Percentiles rank a stretch among this genome's conserved stretches.
These are phyloP conservation scores for Agrypnia vestita DNA, from an alignment of 1,140 invertebrate genomes.

Conservation along the genomic window DNA sequence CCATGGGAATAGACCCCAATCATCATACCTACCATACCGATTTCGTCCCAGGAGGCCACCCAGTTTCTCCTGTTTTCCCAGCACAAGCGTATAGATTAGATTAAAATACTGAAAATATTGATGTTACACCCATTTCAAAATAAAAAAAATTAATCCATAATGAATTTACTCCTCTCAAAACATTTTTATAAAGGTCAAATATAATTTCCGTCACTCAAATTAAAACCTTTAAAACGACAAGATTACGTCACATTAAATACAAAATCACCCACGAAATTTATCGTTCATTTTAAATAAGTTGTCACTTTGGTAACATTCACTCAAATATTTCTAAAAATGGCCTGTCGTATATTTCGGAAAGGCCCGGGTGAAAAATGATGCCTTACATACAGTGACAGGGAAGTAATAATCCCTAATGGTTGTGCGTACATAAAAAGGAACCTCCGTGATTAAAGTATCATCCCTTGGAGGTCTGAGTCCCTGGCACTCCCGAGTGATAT, in stretches of 20 bases:
- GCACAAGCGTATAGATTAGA: too few species aligned
- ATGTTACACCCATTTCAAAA: too few species aligned
- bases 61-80: too few species aligned
- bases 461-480: background rate
- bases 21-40: too few species aligned
- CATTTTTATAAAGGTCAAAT: too few species aligned
- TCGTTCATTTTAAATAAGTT: background rate
- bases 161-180: too few species aligned
- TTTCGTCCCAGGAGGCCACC: too few species aligned
- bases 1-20: too few species aligned
- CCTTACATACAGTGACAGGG: background rate
- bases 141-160: too few species aligned
- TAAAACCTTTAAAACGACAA: too few species aligned
- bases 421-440: background rate
- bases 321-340: background rate
- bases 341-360: background rate
- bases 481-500: background rate
- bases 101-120: too few species aligned
- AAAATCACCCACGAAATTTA: background rate
- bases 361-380: background rate
- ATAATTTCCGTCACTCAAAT: too few species aligned
- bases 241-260: background rate
- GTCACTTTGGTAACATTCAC: background rate
- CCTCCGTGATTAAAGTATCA: slow-evolving; percentile 1
- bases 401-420: background rate